These are phyloP conservation scores for Cryptotermes secundus DNA, from an alignment of 1,140 invertebrate species.

Conservation along the genomic window DNA sequence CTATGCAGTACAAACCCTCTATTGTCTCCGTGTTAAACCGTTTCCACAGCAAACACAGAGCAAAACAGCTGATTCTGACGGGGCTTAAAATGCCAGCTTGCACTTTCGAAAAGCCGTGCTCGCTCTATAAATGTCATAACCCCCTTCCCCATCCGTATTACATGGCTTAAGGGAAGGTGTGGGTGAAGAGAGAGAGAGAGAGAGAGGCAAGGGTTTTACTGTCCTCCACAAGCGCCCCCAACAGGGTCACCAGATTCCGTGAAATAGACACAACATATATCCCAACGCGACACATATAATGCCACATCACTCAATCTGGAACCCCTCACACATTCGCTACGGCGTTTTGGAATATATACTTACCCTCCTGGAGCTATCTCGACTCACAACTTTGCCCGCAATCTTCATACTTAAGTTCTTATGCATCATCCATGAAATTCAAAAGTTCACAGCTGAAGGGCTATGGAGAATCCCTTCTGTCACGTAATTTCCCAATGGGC, in stretches of 20 bases:
- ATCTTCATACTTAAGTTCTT: background rate
- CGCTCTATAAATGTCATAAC: slow-evolving; percentile 19
- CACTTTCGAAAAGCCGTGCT: slow-evolving; percentile 7
- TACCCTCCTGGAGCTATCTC: background rate
- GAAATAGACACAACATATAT: background rate
- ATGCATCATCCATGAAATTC: background rate
- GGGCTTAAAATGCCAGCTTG: slow-evolving; percentile 7
- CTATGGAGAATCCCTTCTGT: background rate
- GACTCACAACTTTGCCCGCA: background rate
- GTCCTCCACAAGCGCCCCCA: background rate
- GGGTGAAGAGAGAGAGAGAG: background rate
- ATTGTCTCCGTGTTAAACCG: background rate
- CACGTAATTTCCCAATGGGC: background rate
- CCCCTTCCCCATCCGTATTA: background rate
- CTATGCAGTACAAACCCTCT: background rate
- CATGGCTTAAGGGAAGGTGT: background rate
- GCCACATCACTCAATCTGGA: background rate
- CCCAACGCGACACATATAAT: background rate
- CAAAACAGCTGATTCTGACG: slow-evolving; percentile 11
- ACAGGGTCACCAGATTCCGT: background rate
- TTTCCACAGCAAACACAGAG: slow-evolving; percentile 14
- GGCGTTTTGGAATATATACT: background rate
- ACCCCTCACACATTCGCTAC: background rate
- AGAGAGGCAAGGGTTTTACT: background rate
- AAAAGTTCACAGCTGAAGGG: background rate